Percentiles rank a stretch among this genome's conserved stretches.
These are phyloP conservation scores for Zaprionus inermis DNA, from an alignment of 1,140 invertebrate genomes.

Conservation along the genomic window DNA sequence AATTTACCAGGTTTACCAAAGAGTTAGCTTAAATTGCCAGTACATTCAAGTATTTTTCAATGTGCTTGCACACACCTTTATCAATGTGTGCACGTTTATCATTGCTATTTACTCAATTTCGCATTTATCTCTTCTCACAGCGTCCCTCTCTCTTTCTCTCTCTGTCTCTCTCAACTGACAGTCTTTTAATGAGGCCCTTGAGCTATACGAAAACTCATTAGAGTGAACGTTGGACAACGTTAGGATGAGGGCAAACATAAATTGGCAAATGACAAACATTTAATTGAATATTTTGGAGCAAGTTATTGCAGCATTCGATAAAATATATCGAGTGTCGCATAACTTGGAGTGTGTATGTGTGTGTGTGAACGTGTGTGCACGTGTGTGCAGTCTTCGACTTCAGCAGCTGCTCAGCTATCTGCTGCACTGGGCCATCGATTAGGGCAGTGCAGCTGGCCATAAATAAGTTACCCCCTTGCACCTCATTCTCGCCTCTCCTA, in stretches of 20 bases:
- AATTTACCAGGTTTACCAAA: neutral
- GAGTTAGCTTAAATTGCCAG: neutral
- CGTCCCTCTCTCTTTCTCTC: neutral
- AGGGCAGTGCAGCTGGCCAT: constrained; percentile 55
- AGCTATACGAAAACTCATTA: constrained; percentile 65
- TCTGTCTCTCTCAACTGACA: too few species aligned
- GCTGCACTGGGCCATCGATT: constrained; percentile 52
- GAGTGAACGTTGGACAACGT: constrained; percentile 13
- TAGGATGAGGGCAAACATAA: constrained; percentile 58
- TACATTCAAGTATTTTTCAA: neutral
- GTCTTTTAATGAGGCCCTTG: constrained; percentile 6
- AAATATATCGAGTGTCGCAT: constrained; percentile 73
- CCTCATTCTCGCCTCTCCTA: neutral
- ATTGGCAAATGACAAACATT: constrained; percentile 59
- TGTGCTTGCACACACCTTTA: neutral
- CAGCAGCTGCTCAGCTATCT: neutral
- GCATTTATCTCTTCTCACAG: neutral
- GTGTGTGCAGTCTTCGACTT: neutral
- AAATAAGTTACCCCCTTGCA: constrained; percentile 60
- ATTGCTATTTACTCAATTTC: neutral
- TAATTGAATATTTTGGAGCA: constrained; percentile 77
- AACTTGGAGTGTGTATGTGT: constrained; percentile 17
- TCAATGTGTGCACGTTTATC: constrained; percentile 2
- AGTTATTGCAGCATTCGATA: constrained; percentile 68
- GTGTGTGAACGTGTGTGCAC: neutral